Evolutionary conservation across 2,113 vertebrate genomes (phyloP), one percentile per base, ranked within the genome.

Genomic region (Syrrhaptes paradoxus): DNA sequence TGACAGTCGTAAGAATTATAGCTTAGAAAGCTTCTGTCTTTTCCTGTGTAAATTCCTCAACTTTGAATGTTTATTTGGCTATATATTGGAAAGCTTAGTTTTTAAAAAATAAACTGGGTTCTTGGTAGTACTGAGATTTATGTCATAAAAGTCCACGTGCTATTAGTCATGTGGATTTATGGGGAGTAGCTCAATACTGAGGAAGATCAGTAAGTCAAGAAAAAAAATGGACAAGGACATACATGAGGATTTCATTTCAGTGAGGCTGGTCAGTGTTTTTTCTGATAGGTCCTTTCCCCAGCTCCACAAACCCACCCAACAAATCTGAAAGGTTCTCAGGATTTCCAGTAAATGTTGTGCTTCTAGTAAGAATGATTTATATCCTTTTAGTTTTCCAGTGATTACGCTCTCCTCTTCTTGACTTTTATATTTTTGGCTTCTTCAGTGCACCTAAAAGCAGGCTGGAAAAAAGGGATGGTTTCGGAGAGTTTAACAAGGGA

Each of bases 341-440:
- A 71, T 91, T 94, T 90, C 77, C 65, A 95, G 87, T 78, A 90
- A 94, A 87, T 54, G 54, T 85, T 89, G 89, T 85, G 26, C 36
- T 96, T 91, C 74, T 94, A 43, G 59, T 88, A 80, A 87, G 86
- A 93, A 83, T 67, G 46, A 95, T 95, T 97, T 95, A 82, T 93
- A 76, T 87, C 48, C 75, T 94, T 94, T 34, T 62, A 77, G 58
- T 88, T 97, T 97, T 95, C 61, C 85, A 92, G 29, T 95, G 89
- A 95, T 95, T 96, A 73, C 78, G 16, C 65, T 92, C 61, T 91
- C 25, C 28, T 85, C 59, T 96, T 95, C 87, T 90, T 95, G 95
- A 89, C 77, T 97, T 96, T 93, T 93, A 79, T 95, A 83, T 76
- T 87, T 96, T 97, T 97, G 89, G 91, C 90, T 95, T 95, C 71